Evolutionary conservation across 2,797 vertebrate species (phyloP), one percentile per base, ranked within the genome.

Genomic region (Diceros bicornis): DNA sequence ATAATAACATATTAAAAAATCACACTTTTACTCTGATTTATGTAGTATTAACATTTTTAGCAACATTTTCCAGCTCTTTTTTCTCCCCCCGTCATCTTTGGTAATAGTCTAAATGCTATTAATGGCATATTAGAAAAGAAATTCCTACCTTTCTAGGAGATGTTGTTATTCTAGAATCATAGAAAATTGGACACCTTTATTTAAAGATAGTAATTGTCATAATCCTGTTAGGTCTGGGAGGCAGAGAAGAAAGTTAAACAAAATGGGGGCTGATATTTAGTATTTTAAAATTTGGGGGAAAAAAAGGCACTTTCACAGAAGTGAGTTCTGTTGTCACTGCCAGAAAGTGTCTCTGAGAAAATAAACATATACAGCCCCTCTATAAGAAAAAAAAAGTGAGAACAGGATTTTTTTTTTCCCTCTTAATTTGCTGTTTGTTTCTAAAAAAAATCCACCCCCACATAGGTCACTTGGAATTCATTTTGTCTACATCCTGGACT

Each of bases 391-490:
- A 99, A 99, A 99, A 99, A 99, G 98, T 98, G 98, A 99, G 98
- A 99, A 98, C 98, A 99, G 98, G 98, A 99, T 98, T 98, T 99
- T 98, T 99, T 99, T 98, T 98, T 47, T 18, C 29, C n/a, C 52
- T 81, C 61, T 91, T 92, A 91, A 97, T 90, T 96, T 94, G 97
- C 97, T 98, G 97, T 98, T 98, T 98, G 98, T 98, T 99, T 99
- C 98, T 98, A 98, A 99, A 99, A 99, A 99, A 99, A 99, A 98
- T 99, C 99, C 99, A 98, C 99, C 99, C 99, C 99, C 99, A 99
- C 99, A 99, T 99, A 99, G 99, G 99, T 99, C 99, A 99, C 99
- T 99, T 98, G 99, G 99, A 99, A 99, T 99, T 99, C 99, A 99
- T 99, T 97, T 99, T 99, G 99, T 99, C 99, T 99, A 99, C 99